Conservation (phyloP, 1,140 invertebrate genomes). For the Plutomurus gul region DNA sequence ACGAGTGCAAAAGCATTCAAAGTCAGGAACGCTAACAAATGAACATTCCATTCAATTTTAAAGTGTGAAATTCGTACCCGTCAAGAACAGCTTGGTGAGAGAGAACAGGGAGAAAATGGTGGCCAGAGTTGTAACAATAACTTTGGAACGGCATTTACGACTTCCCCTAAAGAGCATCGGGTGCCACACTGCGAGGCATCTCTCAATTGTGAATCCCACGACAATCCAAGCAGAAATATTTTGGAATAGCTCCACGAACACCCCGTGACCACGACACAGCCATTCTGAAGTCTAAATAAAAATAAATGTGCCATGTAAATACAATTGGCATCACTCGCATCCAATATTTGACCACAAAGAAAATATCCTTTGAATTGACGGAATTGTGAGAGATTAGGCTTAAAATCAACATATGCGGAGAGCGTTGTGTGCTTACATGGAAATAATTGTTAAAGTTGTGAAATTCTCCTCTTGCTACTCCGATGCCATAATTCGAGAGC, state of each 20-base stretch:
- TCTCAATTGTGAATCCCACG: slow-evolving; percentile 48
- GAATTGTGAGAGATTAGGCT: no score
- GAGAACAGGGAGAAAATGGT: slow-evolving; percentile 33
- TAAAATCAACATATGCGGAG: background rate
- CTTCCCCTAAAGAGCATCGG: slow-evolving; percentile 33
- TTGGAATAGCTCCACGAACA: slow-evolving; percentile 51
- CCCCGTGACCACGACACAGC: slow-evolving; percentile 48
- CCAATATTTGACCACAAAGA: slow-evolving; percentile 17
- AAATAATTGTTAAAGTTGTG: slow-evolving; percentile 56
- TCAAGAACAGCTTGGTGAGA: slow-evolving; percentile 48
- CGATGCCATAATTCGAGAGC: slow-evolving; percentile 57
- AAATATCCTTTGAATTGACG: no score
- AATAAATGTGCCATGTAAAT: no score
- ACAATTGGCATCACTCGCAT: no score
- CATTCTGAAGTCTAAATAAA: slow-evolving; percentile 39
- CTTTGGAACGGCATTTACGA: slow-evolving; percentile 34
- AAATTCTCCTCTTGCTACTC: slow-evolving; percentile 55
- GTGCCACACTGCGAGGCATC: slow-evolving; percentile 49
- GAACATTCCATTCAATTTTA: background rate
- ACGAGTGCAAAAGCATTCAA: background rate
- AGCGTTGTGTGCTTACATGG: slow-evolving; percentile 55
- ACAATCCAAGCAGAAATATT: slow-evolving; percentile 51
- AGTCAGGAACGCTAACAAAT: background rate
- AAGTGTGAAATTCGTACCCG: slow-evolving; percentile 1
- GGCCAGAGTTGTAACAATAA: slow-evolving; percentile 8